These are phyloP conservation scores for Exocentrus adspersus DNA, from an alignment of 2,888 invertebrate species.

Conservation along the genomic window DNA sequence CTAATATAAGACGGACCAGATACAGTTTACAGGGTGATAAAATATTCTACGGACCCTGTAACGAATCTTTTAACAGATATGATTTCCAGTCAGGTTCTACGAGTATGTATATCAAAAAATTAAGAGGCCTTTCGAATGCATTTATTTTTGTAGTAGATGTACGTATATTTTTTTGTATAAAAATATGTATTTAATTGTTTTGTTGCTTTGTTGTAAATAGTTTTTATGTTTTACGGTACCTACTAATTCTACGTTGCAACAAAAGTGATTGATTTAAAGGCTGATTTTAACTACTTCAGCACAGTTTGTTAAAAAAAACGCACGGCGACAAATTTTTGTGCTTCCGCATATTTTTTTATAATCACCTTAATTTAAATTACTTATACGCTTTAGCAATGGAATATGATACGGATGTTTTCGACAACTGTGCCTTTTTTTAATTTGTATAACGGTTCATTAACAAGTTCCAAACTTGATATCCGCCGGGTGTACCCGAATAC, in stretches of 20 bases:
- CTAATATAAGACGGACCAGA: slow-evolving; percentile 15
- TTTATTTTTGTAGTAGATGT: slow-evolving; percentile 18
- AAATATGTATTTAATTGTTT: background rate
- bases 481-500: slow-evolving; percentile 29
- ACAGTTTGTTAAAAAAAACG: too few relatives aligned
- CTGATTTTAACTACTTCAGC: too few relatives aligned
- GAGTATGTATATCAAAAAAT: background rate
- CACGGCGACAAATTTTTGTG: too few relatives aligned
- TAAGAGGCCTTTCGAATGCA: slow-evolving; percentile 18
- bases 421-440: slow-evolving; percentile 26
- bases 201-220: background rate
- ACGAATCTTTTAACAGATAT: background rate
- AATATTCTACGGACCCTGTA: background rate
- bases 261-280: background rate
- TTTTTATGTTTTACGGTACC: too few relatives aligned
- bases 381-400: too few relatives aligned
- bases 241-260: too few relatives aligned
- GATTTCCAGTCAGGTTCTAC: background rate
- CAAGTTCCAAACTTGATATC: slow-evolving; percentile 25
- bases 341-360: too few relatives aligned
- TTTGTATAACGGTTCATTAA: slow-evolving; percentile 11
- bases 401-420: background rate
- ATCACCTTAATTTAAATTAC: too few relatives aligned
- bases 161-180: slow-evolving; percentile 17
- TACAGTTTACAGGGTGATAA: slow-evolving; percentile 9